These are phyloP conservation scores for Coryphaenoides rupestris DNA, from an alignment of 2,113 vertebrate genomes.

Conservation along the genomic window DNA sequence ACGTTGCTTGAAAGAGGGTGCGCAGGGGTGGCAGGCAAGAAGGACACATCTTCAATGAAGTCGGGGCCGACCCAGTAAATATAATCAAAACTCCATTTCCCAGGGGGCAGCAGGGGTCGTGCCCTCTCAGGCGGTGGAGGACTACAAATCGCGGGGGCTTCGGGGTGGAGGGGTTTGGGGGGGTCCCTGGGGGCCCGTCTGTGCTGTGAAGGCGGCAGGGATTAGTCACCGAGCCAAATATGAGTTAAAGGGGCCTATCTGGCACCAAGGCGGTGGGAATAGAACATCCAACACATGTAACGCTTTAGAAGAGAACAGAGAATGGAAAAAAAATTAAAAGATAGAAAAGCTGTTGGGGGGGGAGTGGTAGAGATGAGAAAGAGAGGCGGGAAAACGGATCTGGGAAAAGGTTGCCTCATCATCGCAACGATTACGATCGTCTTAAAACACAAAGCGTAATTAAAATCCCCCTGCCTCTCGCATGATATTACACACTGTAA, in stretches of 20 bases:
- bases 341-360: conserved; percentile 27
- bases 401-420: conserved; percentile 5
- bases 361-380: conserved; percentile 33
- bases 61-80: conserved; percentile 19
- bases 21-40: conserved; percentile 10
- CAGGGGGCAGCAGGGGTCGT: conserved; percentile 33
- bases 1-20: conserved; percentile 8
- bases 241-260: conserved; percentile 8
- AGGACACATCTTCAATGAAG: conserved; percentile 14
- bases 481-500: conserved; percentile 42
- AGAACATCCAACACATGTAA: conserved; percentile 23
- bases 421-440: conserved; percentile 23
- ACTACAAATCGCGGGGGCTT: conserved; percentile 24
- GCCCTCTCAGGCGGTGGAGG: conserved; percentile 25
- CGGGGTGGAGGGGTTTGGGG: too few species aligned
- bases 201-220: conserved; percentile 7
- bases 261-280: conserved; percentile 25
- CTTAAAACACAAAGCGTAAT: conserved; percentile 28
- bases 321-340: background rate
- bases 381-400: background rate
- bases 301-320: conserved; percentile 8
- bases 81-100: conserved; percentile 49
- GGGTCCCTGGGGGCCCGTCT: conserved; percentile 5
- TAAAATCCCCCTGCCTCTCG: conserved; percentile 33
- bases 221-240: conserved; percentile 20